Evolutionary conservation across 2,113 vertebrate genomes (phyloP), one percentile per base, ranked within the genome.

Genomic region (Sinocyclocheilus rhinocerous): DNA sequence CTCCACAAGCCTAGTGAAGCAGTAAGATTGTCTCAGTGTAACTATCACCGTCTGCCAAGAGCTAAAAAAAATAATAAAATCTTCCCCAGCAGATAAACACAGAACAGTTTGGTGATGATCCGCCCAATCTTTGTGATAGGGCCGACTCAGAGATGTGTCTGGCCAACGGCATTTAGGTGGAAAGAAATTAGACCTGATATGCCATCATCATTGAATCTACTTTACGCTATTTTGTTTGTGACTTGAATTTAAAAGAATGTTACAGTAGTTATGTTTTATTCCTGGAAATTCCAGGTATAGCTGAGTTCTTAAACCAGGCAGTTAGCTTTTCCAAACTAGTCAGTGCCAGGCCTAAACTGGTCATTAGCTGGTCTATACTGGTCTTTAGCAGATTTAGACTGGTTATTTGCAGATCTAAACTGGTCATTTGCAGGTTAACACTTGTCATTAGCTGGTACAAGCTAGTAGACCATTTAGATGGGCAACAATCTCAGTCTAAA

Each of bases 71-170:
- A 45, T n/a, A 45, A 36, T 4, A 36, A 36, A 36, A 36, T 24
- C 50, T 84, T 84, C 22, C 4, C 69, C 4, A 59, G 33, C 82
- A 79, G 22, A 83, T 85, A 36, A 67, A 29, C 52, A 57, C 86
- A 85, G 69, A 80, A 77, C 24, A 65, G 78, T 85, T 87, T 57
- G 86, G 77, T 72, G 88, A 87, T 76, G 72, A 76, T 88, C 52
- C 75, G 24, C 55, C 79, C 82, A 84, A 88, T 92, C 88, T 90
- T 77, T 88, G 80, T 90, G 90, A 90, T 88, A 79, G 85, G 67
- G 77, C 76, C 88, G 89, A 89, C 86, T 90, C 79, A 26, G 87
- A 72, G 76, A 89, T 67, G 39, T 36, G 78, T 79, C 78, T 87
- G 86, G 79, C 84, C 87, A 73, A 63, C 88, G 83, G 26, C 87